Evolutionary conservation across 2,888 invertebrate species (phyloP).

Genomic region (Acrobasis repandana): DNA sequence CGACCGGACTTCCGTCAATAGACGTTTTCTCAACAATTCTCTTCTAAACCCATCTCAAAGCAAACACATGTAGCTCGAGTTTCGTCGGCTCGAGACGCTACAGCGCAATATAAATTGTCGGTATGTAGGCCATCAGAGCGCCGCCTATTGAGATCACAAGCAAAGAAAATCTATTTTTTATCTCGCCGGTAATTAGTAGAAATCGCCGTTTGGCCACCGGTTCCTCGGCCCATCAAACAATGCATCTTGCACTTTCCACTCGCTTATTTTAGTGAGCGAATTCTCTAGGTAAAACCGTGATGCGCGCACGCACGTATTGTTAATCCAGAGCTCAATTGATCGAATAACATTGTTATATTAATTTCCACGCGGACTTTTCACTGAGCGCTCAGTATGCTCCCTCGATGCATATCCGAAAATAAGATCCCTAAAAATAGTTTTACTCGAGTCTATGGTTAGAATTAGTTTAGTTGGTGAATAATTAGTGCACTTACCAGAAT

Average conservation of each 20-base stretch:
- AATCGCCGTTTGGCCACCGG: conserved; percentile 43
- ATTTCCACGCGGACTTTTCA: conserved; percentile 42
- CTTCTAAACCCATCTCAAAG: neutral
- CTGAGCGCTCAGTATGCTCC: conserved; percentile 48
- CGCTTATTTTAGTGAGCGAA: conserved; percentile 38
- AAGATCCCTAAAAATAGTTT: conserved; percentile 63
- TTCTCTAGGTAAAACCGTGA: conserved; percentile 21
- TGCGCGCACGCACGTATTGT: conserved; percentile 10
- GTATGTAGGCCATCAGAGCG: conserved; percentile 67
- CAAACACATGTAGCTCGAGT: neutral
- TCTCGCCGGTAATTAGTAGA: conserved; percentile 56
- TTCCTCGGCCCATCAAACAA: conserved; percentile 37
- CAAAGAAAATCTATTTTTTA: conserved; percentile 69
- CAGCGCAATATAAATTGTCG: conserved; percentile 41
- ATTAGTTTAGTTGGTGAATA: conserved; percentile 13
- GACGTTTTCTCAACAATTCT: neutral
- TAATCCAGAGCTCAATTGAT: conserved; percentile 22
- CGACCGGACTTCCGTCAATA: neutral
- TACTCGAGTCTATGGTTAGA: conserved; percentile 34
- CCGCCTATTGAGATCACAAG: conserved; percentile 51
- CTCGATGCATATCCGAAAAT: conserved; percentile 69
- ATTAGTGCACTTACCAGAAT: conserved; percentile 71
- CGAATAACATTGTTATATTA: conserved; percentile 22
- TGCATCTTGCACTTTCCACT: conserved; percentile 55
- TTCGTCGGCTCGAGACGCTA: conserved; percentile 37